Conservation (phyloP, 2,113 vertebrate genomes). For the Verasper variegatus region DNA sequence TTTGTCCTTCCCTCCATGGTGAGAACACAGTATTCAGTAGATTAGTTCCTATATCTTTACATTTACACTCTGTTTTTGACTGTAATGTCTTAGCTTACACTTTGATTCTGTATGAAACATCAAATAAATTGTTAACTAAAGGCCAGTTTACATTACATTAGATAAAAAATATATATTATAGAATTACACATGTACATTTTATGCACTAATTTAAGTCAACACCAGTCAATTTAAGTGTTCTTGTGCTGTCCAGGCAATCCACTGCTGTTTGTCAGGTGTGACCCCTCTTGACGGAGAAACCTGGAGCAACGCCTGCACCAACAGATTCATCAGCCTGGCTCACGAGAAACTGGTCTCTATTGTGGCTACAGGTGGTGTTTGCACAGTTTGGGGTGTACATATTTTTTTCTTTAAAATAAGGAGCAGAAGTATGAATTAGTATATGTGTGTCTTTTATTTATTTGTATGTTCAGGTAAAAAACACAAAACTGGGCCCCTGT, state of each 20-base stretch:
- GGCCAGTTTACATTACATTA: no score
- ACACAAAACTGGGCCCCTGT: constrained; percentile 33
- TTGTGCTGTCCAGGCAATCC: constrained; percentile 83
- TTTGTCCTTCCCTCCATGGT: constrained; percentile 88
- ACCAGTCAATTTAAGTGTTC: neutral
- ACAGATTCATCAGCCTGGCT: constrained; percentile 86
- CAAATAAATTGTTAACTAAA: no score
- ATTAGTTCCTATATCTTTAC: neutral
- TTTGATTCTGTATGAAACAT: no score
- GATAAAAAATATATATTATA: no score
- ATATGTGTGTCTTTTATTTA: constrained; percentile 11
- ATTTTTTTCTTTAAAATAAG: neutral
- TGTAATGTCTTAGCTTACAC: no score
- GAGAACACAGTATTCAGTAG: constrained; percentile 39
- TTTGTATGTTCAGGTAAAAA: constrained; percentile 18
- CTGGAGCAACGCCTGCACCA: constrained; percentile 84
- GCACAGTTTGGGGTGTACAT: neutral
- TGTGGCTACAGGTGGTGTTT: constrained; percentile 80
- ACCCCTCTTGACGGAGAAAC: constrained; percentile 75
- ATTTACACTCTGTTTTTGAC: no score
- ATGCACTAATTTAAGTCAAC: neutral
- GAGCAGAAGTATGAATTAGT: neutral
- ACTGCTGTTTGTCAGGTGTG: constrained; percentile 86
- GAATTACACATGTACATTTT: no score
- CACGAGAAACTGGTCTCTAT: constrained; percentile 84